Evolutionary conservation across 1,140 invertebrate species (phyloP).

Genomic region (Holcopasites calliopsidis): DNA sequence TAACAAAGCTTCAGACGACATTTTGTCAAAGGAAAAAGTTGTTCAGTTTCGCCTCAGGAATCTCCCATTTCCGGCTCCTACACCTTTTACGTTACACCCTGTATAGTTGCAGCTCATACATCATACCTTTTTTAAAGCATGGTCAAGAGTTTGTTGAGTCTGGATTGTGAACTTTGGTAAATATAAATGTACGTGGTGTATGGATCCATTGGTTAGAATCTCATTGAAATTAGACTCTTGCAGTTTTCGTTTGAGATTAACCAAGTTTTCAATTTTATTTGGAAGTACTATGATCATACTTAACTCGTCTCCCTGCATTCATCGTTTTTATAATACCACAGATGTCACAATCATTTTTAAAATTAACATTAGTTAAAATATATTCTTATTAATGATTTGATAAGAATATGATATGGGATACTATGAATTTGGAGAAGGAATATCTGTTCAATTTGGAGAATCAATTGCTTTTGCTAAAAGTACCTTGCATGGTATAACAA

Average conservation of each 20-base stretch:
- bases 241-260: constrained; percentile 76
- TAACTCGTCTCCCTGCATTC: constrained; percentile 77
- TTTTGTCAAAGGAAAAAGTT: too few species aligned
- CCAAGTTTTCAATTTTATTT: constrained; percentile 80
- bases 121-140: constrained; percentile 78
- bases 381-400: too few species aligned
- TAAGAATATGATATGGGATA: too few species aligned
- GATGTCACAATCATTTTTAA: too few species aligned
- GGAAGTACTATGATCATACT: constrained; percentile 85
- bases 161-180: constrained; percentile 84
- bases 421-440: too few species aligned
- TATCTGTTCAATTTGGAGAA: too few species aligned
- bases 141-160: constrained; percentile 78
- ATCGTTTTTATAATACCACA: too few species aligned
- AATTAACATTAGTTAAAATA: too few species aligned
- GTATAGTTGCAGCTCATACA: neutral
- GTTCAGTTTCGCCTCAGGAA: too few species aligned
- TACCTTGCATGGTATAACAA: constrained; percentile 81
- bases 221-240: constrained; percentile 55
- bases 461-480: neutral
- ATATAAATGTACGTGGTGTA: constrained; percentile 77
- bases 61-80: too few species aligned
- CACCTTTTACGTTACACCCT: too few species aligned
- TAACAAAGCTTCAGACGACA: too few species aligned
- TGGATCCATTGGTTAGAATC: constrained; percentile 57